Percentiles rank a stretch among this genome's conserved stretches.
Evolutionary conservation across 2,888 invertebrate species (phyloP).

Genomic region (Lypha dubia): DNA sequence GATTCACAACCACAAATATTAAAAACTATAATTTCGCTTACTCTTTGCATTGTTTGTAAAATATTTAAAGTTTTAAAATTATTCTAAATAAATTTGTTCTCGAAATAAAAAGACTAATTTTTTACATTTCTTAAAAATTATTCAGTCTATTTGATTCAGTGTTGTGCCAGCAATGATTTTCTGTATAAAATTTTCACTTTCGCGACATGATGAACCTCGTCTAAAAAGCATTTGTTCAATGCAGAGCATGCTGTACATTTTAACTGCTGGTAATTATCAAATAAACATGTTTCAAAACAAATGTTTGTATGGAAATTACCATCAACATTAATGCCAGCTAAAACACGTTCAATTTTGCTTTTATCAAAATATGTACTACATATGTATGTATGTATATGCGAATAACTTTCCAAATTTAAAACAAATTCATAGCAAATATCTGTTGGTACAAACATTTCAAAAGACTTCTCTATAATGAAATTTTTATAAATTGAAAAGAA

Average conservation of each 20-base stretch:
- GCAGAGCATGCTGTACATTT: no score
- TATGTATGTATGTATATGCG: no score
- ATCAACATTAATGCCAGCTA: no score
- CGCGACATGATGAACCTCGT: no score
- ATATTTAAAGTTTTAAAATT: neutral
- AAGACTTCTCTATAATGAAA: neutral
- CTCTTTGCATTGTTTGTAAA: neutral
- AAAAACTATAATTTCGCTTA: slow-evolving; percentile 8
- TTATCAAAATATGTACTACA: no score
- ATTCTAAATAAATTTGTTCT: slow-evolving; percentile 36
- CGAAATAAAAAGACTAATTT: neutral
- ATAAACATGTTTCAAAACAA: no score
- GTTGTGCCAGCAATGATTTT: neutral
- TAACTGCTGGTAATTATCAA: no score
- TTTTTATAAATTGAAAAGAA: neutral
- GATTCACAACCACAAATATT: no score
- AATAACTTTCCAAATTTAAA: neutral
- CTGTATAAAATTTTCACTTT: neutral
- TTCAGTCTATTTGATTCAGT: neutral
- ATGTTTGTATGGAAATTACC: no score
- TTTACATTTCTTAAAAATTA: neutral
- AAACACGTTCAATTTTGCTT: no score
- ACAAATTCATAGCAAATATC: neutral
- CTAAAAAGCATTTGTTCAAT: no score
- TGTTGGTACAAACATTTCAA: neutral